Evolutionary conservation across 1,140 invertebrate genomes (phyloP), one percentile per base, ranked within the genome.

Genomic region (Aphaenogaster rudis): DNA sequence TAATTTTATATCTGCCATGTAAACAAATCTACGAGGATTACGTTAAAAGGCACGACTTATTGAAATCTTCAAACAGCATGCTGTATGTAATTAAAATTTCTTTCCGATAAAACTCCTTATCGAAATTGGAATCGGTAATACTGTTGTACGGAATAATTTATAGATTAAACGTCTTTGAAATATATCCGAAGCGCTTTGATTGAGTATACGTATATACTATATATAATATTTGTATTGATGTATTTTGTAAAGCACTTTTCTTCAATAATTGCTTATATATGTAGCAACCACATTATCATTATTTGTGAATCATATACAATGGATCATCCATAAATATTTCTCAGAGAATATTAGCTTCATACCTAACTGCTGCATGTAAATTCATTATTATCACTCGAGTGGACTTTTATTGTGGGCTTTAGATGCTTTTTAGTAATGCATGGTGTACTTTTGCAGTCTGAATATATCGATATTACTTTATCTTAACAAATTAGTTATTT

Each of bases 31-130:
- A 89, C 86, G 78, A 74, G 86, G 85, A 91, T 93, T 89, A 93
- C 57, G 72, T 93, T 94, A 93, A 94, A 94, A 94, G 93, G 93
- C 93, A 94, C 93, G 93, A 92, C 92, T 90, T 87, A 93, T 93
- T 94, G 92, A 94, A 94, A 94, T 9, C 90, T 91, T 93, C 21
- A 93, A 94, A 93, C 87, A 88, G 93, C 86, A 92, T 77, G 87
- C 90, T 90, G 77, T 69, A 87, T 78, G 88, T 90, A 91, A 93
- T 92, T 92, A 93, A 93, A 93, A 93, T 90, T 92, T 92, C 17
- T 71, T 17, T 77, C 59, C 86, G 57, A 78, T 90, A 72, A 72
- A 82, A 76, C 42, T 6, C 33, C 5, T 63, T 80, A 61, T 64
- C 50, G 33, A 66, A 66, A 39, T 69, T 67, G 33, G n/a, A 84